Evolutionary conservation across 2,113 vertebrate species (phyloP).

Genomic region (Clinocottus analis): DNA sequence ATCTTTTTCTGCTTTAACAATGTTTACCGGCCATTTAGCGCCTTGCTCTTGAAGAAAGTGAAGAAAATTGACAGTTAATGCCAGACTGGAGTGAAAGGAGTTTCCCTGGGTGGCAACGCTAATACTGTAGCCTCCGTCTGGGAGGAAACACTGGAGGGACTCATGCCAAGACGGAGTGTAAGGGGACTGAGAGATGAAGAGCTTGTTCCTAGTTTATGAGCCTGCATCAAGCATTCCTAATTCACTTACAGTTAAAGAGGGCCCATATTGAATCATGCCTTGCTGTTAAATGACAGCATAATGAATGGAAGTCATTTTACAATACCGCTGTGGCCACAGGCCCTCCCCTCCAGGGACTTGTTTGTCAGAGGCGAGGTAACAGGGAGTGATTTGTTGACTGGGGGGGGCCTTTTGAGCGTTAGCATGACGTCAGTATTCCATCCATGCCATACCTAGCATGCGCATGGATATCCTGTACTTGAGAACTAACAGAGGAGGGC

Average conservation of each 20-base stretch:
- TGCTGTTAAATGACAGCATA: slow-evolving; percentile 66
- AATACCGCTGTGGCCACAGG: slow-evolving; percentile 56
- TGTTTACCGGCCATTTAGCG: slow-evolving; percentile 28
- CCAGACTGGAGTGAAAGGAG: slow-evolving; percentile 6
- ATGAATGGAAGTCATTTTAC: slow-evolving; percentile 72
- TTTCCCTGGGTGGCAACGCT: neutral
- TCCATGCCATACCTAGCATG: slow-evolving; percentile 22
- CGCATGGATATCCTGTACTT: slow-evolving; percentile 38
- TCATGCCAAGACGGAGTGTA: slow-evolving; percentile 12
- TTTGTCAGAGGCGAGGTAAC: slow-evolving; percentile 57
- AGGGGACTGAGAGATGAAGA: slow-evolving; percentile 18
- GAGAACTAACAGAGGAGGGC: slow-evolving; percentile 51
- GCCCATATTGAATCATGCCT: slow-evolving; percentile 53
- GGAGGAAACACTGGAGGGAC: slow-evolving; percentile 1
- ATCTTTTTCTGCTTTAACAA: slow-evolving; percentile 9
- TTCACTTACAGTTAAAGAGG: slow-evolving; percentile 54
- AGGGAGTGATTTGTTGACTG: slow-evolving; percentile 56
- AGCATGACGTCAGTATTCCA: slow-evolving; percentile 43
- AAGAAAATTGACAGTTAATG: slow-evolving; percentile 20
- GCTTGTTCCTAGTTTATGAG: slow-evolving; percentile 40
- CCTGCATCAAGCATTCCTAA: slow-evolving; percentile 41
- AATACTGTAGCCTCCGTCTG: slow-evolving; percentile 3
- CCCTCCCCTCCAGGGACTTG: slow-evolving; percentile 47
- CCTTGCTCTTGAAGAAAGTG: slow-evolving; percentile 11
- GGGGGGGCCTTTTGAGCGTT: slow-evolving; percentile 19